These are phyloP conservation scores for Aptenodytes forsteri DNA, from an alignment of 2,113 vertebrate species.

Conservation along the genomic window DNA sequence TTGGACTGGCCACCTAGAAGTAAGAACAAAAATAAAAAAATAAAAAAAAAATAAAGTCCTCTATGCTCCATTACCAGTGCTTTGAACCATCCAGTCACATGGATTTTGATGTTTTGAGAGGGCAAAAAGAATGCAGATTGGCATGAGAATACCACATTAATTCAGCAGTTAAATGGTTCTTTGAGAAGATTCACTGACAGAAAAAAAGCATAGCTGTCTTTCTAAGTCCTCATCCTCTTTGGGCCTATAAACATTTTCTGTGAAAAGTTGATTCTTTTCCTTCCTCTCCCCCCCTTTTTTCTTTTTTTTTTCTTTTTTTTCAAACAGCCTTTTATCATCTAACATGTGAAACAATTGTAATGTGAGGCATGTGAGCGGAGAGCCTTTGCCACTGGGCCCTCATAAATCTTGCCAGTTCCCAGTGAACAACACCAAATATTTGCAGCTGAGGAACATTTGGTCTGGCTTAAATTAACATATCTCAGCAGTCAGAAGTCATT, in stretches of 20 bases:
- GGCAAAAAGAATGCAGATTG: conserved; percentile 39
- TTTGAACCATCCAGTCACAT: conserved; percentile 60
- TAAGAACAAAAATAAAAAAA: neutral
- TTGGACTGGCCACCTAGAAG: conserved; percentile 5
- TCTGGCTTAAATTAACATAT: conserved; percentile 86
- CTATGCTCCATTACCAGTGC: conserved; percentile 33
- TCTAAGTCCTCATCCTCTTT: conserved; percentile 35
- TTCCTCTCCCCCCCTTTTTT: neutral
- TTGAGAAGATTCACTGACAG: conserved; percentile 55
- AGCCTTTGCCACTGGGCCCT: conserved; percentile 82
- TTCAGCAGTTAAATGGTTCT: conserved; percentile 58
- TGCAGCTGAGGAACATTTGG: conserved; percentile 86
- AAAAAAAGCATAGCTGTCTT: conserved; percentile 57
- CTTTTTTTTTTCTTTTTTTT: neutral
- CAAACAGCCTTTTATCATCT: conserved; percentile 71
- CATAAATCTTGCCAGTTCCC: conserved; percentile 86
- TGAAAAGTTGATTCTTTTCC: conserved; percentile 65
- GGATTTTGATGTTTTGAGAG: conserved; percentile 61
- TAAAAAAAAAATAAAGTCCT: neutral
- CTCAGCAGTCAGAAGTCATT: conserved; percentile 86
- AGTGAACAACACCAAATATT: conserved; percentile 85
- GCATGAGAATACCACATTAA: conserved; percentile 51
- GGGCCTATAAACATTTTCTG: conserved; percentile 28
- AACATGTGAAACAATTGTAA: conserved; percentile 78
- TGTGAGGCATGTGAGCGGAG: conserved; percentile 75